Percentiles rank a stretch among this genome's conserved stretches.
phyloP scores from a whole-genome alignment of 2,888 invertebrate species.

The Platypus cylindrus region DNA sequence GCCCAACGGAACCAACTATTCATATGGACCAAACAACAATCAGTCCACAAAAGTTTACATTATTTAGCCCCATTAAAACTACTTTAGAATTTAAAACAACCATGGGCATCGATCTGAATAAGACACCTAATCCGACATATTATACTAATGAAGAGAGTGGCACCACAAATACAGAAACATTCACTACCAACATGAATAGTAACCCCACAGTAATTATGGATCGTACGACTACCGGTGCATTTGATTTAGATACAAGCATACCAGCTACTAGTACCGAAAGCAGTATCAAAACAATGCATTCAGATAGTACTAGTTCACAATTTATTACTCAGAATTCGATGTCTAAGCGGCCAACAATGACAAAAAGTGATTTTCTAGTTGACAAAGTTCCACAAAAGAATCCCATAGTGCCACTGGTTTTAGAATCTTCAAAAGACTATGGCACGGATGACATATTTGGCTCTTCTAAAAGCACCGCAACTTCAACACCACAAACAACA shows the following conservation, averaged over 20 bases:
- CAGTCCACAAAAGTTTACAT: too few relatives aligned
- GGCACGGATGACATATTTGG: constrained; percentile 27
- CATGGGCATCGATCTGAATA: constrained; percentile 5
- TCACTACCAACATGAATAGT: not conserved
- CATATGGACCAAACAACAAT: too few relatives aligned
- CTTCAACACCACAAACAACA: constrained; percentile 2
- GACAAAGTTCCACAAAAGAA: constrained; percentile 9
- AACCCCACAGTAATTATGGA: not conserved
- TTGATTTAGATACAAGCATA: constrained; percentile 2
- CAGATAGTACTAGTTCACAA: constrained; percentile 14
- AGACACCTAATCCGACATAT: constrained; percentile 6
- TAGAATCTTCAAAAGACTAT: constrained; percentile 16
- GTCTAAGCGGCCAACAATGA: too few relatives aligned
- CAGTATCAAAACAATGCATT: constrained; percentile 9
- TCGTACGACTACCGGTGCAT: constrained; percentile 6
- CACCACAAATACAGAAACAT: constrained; percentile 3
- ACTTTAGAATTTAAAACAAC: constrained; percentile 6
- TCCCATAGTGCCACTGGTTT: constrained; percentile 12
- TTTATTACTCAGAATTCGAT: too few relatives aligned
- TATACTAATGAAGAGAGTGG: constrained; percentile 6
- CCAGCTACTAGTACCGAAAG: constrained; percentile 8
- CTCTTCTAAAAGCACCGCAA: constrained; percentile 13
- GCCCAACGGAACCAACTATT: too few relatives aligned
- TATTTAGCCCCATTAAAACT: constrained; percentile 6
- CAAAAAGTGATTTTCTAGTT: constrained; percentile 17